Evolutionary conservation across 2,888 invertebrate genomes (phyloP), one percentile per base, ranked within the genome.

Genomic region (Halictus quadricinctus): DNA sequence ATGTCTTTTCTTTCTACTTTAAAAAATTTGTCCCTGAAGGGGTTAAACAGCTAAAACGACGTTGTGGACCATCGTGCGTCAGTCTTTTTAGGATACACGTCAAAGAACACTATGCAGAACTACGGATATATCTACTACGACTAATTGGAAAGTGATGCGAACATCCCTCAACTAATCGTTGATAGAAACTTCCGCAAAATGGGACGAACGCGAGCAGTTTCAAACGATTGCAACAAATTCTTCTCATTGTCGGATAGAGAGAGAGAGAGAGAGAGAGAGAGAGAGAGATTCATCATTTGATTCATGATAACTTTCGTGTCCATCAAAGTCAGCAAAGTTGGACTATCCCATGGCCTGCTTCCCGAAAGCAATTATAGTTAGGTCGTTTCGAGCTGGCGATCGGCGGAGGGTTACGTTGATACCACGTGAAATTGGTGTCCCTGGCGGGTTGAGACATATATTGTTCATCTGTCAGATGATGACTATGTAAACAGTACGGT

Each of bases 391-490:
- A 48, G n/a, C 43, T 78, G 15, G 25, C 10, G 54, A 69, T 69
- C 69, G 69, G 7, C 5, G 36, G 41, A 69, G 21, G 69, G 43
- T 69, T n/a, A 21, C 21, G 18, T 36, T 36, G 8, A 46, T 15
- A 29, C 43, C 18, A 43, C 60, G 5, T 50, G 54, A 79, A 79
- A 73, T 79, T 80, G 48, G 70, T 75, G 73, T 79, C 46, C 41
- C 36, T 36, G 73, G 46, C 29, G 29, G 2, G 29, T 29, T 2
- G 29, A 29, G 29, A 29, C 29, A 29, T 29, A 29, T 29, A 29
- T 29, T 29, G 29, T 29, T 29, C 29, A 29, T 29, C 29, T 29
- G 29, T 29, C 0, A 29, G 29, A 29, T 29, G 29, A 29, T 29
- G 29, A 29, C 29, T 29, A 29, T 0, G 29, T 29, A 29, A 29